These are phyloP conservation scores for Piliocolobus tephrosceles DNA, from an alignment of 2,113 vertebrate genomes.

Conservation along the genomic window DNA sequence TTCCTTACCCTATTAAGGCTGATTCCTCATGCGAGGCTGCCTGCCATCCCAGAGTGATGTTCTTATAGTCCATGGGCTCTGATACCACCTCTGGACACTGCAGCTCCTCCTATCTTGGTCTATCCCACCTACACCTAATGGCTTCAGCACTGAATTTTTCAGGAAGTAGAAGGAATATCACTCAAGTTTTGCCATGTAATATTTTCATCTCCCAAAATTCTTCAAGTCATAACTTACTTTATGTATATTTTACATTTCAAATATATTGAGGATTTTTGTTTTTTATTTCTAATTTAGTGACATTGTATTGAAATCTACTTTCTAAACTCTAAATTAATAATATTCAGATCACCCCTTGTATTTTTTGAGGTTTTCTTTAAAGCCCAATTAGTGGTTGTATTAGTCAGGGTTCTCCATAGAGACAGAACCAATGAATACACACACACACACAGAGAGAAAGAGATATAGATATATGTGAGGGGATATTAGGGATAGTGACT, in stretches of 20 bases:
- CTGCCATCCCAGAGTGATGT: background rate
- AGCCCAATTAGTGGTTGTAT: background rate
- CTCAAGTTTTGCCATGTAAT: background rate
- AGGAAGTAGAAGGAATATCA: background rate
- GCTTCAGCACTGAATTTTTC: background rate
- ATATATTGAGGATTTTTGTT: background rate
- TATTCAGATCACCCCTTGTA: background rate
- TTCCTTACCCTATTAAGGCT: background rate
- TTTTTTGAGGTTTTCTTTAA: background rate
- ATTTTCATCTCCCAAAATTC: background rate
- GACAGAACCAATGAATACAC: background rate
- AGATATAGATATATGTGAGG: background rate
- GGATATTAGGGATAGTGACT: background rate
- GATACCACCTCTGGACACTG: background rate
- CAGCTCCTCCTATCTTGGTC: background rate
- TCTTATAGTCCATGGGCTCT: background rate
- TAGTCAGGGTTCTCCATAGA: background rate
- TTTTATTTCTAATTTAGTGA: slow-evolving; percentile 18
- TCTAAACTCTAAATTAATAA: background rate
- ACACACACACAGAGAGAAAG: background rate
- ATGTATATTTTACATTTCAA: background rate
- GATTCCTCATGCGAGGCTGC: background rate
- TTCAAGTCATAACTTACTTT: background rate
- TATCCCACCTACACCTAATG: background rate
- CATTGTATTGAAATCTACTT: background rate